A percentile compares a stretch with the other conserved stretches of the same genome.
These are phyloP conservation scores for Drosophila paucipuncta DNA, from an alignment of 2,888 invertebrate species.

Conservation along the genomic window DNA sequence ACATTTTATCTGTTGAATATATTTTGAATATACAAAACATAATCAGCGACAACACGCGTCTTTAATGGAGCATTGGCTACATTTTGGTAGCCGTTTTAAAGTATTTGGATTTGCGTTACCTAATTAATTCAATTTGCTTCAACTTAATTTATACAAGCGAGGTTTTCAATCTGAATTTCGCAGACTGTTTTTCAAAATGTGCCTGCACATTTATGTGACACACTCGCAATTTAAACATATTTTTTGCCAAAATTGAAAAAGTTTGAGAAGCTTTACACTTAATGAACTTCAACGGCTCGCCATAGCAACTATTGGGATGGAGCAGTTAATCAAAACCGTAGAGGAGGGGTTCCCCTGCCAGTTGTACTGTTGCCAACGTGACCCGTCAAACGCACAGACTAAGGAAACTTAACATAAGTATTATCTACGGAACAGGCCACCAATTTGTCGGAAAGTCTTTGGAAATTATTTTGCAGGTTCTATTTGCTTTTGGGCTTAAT, in stretches of 20 bases:
- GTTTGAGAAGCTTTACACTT: neutral
- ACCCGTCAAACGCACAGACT: neutral
- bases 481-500: constrained; percentile 1
- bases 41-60: constrained; percentile 58
- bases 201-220: neutral
- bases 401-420: constrained; percentile 18
- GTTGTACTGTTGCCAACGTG: constrained; percentile 22
- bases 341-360: neutral
- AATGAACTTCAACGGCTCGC: neutral
- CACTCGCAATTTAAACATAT: neutral
- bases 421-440: constrained; percentile 18
- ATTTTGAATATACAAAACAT: constrained; percentile 29
- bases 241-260: neutral
- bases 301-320: constrained; percentile 13
- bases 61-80: constrained; percentile 18
- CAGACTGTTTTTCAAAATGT: constrained; percentile 1
- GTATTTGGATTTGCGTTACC: constrained; percentile 21
- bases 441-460: constrained; percentile 28
- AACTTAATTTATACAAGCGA: constrained; percentile 18
- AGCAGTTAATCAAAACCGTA: neutral
- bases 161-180: neutral
- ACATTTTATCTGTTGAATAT: constrained; percentile 33
- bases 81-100: constrained; percentile 17
- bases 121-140: constrained; percentile 25
- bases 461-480: constrained; percentile 23